phyloP scores from a whole-genome alignment of 1,140 invertebrate genomes.

The Gryllus bimaculatus region DNA sequence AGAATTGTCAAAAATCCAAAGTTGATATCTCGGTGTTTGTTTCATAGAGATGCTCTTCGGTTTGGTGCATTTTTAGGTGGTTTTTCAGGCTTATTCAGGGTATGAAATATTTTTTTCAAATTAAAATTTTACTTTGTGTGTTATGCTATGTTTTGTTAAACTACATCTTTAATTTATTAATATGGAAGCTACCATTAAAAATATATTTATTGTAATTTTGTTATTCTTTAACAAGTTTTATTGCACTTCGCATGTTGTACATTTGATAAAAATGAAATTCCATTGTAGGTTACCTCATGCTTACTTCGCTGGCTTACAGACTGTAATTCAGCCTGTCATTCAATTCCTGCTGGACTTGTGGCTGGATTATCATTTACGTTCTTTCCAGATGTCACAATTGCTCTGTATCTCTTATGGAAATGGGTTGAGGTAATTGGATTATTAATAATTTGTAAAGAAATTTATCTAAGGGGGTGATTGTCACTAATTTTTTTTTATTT shows the following conservation, averaged over 20 bases:
- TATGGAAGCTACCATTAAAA: background rate
- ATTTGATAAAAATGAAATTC: conserved; percentile 20
- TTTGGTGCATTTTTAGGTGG: conserved; percentile 52
- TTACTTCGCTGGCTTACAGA: conserved; percentile 42
- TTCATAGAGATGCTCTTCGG: conserved; percentile 45
- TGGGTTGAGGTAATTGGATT: conserved; percentile 45
- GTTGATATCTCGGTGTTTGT: conserved; percentile 39
- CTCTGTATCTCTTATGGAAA: conserved; percentile 64
- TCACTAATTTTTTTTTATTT: background rate
- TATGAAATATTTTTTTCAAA: conserved; percentile 27
- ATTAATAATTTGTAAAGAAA: background rate
- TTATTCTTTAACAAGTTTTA: too few species aligned
- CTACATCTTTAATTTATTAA: background rate
- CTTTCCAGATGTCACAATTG: conserved; percentile 57
- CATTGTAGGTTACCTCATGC: conserved; percentile 48
- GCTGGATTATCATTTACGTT: conserved; percentile 50
- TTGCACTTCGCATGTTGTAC: background rate
- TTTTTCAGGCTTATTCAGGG: conserved; percentile 52
- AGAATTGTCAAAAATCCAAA: conserved; percentile 40
- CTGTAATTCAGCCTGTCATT: conserved; percentile 46
- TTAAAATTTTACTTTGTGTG: too few species aligned
- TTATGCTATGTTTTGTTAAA: background rate
- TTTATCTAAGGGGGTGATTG: background rate
- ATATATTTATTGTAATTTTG: background rate
- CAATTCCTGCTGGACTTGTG: conserved; percentile 52